These are phyloP conservation scores for Sternotherus odoratus DNA, from an alignment of 2,797 vertebrate genomes.

Conservation along the genomic window DNA sequence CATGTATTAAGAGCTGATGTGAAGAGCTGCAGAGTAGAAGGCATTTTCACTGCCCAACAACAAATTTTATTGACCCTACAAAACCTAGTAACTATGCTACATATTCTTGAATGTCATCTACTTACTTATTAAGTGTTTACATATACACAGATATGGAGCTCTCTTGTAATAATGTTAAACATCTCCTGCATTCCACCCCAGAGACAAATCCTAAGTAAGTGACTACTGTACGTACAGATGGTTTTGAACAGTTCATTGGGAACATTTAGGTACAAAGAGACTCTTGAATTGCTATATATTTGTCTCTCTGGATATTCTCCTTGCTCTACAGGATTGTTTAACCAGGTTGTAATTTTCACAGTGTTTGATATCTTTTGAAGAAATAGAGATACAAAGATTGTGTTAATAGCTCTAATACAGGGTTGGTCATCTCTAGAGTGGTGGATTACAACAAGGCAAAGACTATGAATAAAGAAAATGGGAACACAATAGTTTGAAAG, in stretches of 20 bases:
- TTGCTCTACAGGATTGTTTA: background rate
- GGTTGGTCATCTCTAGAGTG: background rate
- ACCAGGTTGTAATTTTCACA: background rate
- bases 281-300: background rate
- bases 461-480: background rate
- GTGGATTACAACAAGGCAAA: background rate
- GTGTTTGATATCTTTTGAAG: background rate
- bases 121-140: background rate
- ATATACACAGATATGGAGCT: background rate
- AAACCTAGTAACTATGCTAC: rapidly evolving
- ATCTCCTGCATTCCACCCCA: background rate
- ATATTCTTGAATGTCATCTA: background rate
- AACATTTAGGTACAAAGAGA: background rate
- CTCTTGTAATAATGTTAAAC: background rate
- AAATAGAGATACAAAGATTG: background rate
- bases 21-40: background rate
- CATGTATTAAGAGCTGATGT: background rate
- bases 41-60: background rate
- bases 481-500: background rate
- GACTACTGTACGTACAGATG: background rate
- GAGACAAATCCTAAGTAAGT: background rate
- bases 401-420: background rate
- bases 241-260: background rate
- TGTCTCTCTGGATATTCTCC: background rate
- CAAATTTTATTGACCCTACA: background rate